Base-by-base conservation (phyloP, 2,113 vertebrate genomes). In the Psephotus haematonotus region DNA sequence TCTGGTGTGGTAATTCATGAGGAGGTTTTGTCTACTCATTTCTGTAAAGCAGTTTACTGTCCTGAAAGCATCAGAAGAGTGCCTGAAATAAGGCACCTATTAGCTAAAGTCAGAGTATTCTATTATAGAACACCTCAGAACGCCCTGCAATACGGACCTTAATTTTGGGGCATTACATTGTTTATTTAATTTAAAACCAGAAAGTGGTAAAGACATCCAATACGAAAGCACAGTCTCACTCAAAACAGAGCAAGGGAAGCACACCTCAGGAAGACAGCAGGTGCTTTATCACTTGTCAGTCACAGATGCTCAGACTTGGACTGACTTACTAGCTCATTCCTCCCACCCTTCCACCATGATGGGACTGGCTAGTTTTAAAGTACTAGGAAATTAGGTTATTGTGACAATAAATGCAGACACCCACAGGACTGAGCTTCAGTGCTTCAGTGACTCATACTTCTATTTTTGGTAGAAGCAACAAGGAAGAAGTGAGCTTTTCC, bases 331-430 rank as follows among this genome's bases (percentile, higher is more conserved):
- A 3, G 2, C 55, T 41, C 57, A 37, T 17, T 71, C 68, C 50
- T 94, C 75, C 82, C 52, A 14, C n/a, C 39, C 39, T 23, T 63
- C 59, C 63, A 71, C 6, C 29, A 10, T 25, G 23, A 18, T n/a
- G 75, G 75, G 75, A 88, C 9, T 0, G 59, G 81, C 78, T 71
- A 59, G n/a, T 47, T 37, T 91, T 46, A 57, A 91, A 88, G 76
- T 59, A 24, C 53, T 47, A 10, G 62, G 57, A 72, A 97, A 96
- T 97, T 10, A 92, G 91, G 95, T 93, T 95, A 96, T 86, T 92
- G 80, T 92, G 83, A 63, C 90, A 93, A 74, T 46, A 52, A 17
- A 68, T 12, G 64, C 89, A 93, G 53, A 53, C 80, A 80, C 76
- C 52, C 76, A 86, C 76, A 33, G 63, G 37, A 27, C 68, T 14